Evolutionary conservation across 1,140 invertebrate species (phyloP).

Genomic region (Philotrypesis tridentata): DNA sequence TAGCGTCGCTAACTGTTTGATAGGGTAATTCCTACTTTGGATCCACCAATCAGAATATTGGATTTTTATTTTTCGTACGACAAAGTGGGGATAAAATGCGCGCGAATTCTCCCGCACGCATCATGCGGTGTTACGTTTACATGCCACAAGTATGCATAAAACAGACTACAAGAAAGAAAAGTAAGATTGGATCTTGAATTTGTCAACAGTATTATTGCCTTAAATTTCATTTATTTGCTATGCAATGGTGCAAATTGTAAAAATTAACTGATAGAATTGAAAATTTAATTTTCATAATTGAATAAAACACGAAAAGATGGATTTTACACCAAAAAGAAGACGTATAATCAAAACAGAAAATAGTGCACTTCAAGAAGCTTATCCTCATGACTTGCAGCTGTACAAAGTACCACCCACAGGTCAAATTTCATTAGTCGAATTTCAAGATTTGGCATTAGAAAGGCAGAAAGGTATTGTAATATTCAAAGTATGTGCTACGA

Average conservation of each 20-base stretch:
- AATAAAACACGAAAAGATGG: constrained; percentile 44
- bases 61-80: neutral
- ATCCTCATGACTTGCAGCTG: constrained; percentile 85
- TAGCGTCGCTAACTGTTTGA: no score
- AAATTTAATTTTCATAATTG: neutral
- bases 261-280: neutral
- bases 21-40: no score
- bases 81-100: constrained; percentile 29
- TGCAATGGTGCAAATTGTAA: no score
- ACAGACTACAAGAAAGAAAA: no score
- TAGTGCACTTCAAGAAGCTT: constrained; percentile 70
- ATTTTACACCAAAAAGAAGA: constrained; percentile 58
- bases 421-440: constrained; percentile 85
- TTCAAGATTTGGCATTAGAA: constrained; percentile 90
- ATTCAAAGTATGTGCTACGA: neutral
- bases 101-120: constrained; percentile 38
- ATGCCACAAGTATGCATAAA: neutral
- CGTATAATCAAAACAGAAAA: constrained; percentile 57
- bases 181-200: no score
- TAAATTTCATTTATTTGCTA: no score
- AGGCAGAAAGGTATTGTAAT: constrained; percentile 80
- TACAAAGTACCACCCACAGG: constrained; percentile 86
- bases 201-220: no score
- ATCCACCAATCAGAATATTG: constrained; percentile 14
- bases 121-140: neutral